phyloP scores from a whole-genome alignment of 30 jellyfish, hydroid and myxozoan species.

The Morbakka virulenta region DNA sequence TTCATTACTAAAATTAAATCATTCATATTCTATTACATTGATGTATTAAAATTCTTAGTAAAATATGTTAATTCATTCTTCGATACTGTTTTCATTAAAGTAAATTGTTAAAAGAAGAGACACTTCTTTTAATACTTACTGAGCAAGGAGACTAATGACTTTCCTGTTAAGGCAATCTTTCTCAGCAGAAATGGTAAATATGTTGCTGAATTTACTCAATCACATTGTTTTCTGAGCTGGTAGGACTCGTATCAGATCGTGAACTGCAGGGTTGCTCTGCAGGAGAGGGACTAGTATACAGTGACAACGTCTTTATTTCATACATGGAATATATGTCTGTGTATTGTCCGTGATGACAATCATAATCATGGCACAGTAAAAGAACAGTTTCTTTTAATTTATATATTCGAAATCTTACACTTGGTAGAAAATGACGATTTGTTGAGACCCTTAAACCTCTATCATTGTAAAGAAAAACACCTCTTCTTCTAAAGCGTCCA shows the following conservation, averaged over 20 bases:
- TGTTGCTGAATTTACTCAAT: background rate
- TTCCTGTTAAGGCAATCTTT: too few relatives aligned
- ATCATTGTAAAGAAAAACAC: constrained; percentile 46
- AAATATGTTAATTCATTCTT: too few relatives aligned
- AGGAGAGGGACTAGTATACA: background rate
- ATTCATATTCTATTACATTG: too few relatives aligned
- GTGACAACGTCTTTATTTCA: constrained; percentile 2
- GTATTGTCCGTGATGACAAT: constrained; percentile 16
- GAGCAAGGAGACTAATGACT: too few relatives aligned
- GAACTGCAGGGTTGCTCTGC: too few relatives aligned
- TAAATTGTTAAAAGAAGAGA: too few relatives aligned
- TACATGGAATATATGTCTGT: constrained; percentile 36
- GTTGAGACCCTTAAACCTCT: constrained; percentile 15
- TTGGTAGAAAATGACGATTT: constrained; percentile 1
- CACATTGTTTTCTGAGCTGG: background rate
- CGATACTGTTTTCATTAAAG: too few relatives aligned
- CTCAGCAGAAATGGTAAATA: too few relatives aligned
- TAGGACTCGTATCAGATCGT: background rate
- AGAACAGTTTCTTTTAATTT: background rate
- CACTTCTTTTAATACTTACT: too few relatives aligned
- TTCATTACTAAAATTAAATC: too few relatives aligned
- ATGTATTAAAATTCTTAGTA: too few relatives aligned
- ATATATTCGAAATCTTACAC: constrained; percentile 17
- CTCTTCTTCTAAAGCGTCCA: constrained; percentile 23
- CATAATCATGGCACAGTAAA: constrained; percentile 25